Base-by-base conservation (phyloP, 2,888 invertebrate genomes). In the Calliscelio sp. region DNA sequence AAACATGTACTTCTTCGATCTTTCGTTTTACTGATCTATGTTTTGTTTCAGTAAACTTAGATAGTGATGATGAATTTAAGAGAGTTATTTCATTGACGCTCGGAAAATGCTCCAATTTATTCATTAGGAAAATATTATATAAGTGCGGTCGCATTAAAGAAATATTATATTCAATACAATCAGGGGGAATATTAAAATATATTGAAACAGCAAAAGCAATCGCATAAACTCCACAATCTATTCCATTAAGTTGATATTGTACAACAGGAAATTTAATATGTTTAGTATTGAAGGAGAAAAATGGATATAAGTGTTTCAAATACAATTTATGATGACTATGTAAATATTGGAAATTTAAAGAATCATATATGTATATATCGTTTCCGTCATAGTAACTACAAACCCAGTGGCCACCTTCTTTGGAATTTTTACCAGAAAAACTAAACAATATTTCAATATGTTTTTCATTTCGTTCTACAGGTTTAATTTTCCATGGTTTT, bases 401-500 rank as follows among this genome's bases (percentile, higher is more conserved):
- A 25, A 74, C 63, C 74, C 74, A 74, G 22, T 74, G 63, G 53
- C 53, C 38, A 18, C 11, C 24, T 14, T 22, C 8, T 14, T 32
- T n/a, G 6, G 46, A 20, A 20, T 46, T 20, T 20, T 46, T 11
- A 46, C 46, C 20, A 11, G 18, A 20, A 46, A 8, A 46, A 61
- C 73, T 73, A 25, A 18, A 24, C n/a, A 73, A 49, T 28, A 73
- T 61, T 59, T 73, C 49, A 16, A 73, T 73, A 49, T 73, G 73
- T 49, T 59, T 57, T 10, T 46, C 35, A 25, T 73, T 20, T 8
- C 16, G 14, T 24, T 51, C 35, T 32, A 73, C 59, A 32, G 59
- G 59, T 35, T 38, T 35, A 24, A 68, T 68, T 68, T 28, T 8
- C 66, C 66, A 66, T 20, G 66, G 66, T 20, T 28, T 66, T 22